Evolutionary conservation across 2,113 vertebrate genomes (phyloP).

Genomic region (Pipa parva): DNA sequence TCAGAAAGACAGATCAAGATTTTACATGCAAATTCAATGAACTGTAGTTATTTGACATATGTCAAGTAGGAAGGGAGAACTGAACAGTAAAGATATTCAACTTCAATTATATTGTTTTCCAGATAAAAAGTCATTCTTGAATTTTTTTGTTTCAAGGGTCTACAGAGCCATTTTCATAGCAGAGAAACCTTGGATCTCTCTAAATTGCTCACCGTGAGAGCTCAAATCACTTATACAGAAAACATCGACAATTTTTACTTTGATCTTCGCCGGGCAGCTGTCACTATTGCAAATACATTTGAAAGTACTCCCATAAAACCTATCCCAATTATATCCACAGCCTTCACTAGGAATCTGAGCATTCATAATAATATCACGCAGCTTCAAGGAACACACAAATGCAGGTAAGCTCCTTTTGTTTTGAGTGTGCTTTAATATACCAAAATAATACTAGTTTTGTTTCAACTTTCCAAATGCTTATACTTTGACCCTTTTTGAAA

Average conservation of each 20-base stretch:
- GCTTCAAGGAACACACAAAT: conserved; percentile 66
- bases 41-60: too few relatives aligned
- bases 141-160: conserved; percentile 58
- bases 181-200: conserved; percentile 76
- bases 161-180: conserved; percentile 70
- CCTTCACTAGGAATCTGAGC: conserved; percentile 82
- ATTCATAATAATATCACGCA: conserved; percentile 65
- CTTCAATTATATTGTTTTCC: too few relatives aligned
- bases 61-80: too few relatives aligned
- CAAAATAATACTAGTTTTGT: conserved; percentile 18
- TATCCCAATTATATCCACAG: conserved; percentile 88
- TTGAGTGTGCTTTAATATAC: conserved; percentile 31
- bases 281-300: conserved; percentile 69
- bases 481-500: not conserved
- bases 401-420: conserved; percentile 77
- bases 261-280: conserved; percentile 71
- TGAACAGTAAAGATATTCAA: too few relatives aligned
- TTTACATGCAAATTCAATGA: too few relatives aligned
- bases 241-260: conserved; percentile 68
- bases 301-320: conserved; percentile 73
- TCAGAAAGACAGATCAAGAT: too few relatives aligned
- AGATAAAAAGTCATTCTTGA: conserved; percentile 28
- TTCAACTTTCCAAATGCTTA: conserved; percentile 2
- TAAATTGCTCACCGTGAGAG: conserved; percentile 74
- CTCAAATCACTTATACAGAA: conserved; percentile 68